Conservation (phyloP, 2,113 vertebrate genomes). For the Turdus rufiventris region DNA sequence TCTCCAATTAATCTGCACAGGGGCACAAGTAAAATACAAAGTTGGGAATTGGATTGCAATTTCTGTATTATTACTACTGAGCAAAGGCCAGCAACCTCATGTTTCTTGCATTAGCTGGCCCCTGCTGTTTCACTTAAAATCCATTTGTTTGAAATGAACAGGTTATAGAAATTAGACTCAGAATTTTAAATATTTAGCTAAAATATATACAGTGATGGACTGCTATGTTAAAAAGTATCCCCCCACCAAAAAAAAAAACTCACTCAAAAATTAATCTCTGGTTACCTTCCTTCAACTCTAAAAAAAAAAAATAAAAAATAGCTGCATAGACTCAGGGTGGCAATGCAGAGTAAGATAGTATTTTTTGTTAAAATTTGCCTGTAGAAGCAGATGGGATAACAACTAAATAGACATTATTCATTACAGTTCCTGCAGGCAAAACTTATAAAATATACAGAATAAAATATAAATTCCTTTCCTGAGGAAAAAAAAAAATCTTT, state of each 20-base stretch:
- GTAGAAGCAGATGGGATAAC: neutral
- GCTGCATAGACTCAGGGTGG: neutral
- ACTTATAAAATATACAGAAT: neutral
- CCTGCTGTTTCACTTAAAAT: neutral
- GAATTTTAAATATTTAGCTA: neutral
- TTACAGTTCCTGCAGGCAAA: neutral
- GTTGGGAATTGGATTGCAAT: neutral
- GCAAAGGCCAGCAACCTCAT: neutral
- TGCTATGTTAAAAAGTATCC: neutral
- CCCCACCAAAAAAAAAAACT: neutral
- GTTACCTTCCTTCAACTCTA: neutral
- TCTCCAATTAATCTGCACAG: neutral
- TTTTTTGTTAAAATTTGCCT: neutral
- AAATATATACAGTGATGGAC: neutral
- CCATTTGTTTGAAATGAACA: neutral
- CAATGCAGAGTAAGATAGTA: neutral
- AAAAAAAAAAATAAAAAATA: neutral
- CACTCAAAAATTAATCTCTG: fast-evolving
- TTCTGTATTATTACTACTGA: neutral
- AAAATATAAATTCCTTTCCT: neutral
- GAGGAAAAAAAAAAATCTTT: too few species aligned
- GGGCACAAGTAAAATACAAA: neutral
- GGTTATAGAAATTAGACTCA: neutral
- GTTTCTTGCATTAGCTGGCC: neutral
- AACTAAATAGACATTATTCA: neutral